A percentile compares a stretch with the other conserved stretches of the same genome.
Evolutionary conservation across 2,888 invertebrate genomes (phyloP).

Genomic region (Drosophila kanekoi): DNA sequence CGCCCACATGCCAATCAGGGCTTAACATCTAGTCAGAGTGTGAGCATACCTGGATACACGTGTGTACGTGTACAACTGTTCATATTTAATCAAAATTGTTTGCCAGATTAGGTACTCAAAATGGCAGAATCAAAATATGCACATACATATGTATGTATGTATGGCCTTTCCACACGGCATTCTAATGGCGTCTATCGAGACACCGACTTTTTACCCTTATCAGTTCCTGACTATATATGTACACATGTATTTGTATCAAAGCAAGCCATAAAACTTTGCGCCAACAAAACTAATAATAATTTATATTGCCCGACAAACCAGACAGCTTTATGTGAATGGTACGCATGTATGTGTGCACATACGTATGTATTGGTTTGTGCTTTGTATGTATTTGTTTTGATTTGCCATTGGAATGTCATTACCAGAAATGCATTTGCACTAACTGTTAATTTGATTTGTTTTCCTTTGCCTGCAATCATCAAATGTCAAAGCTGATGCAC

Average conservation of each 20-base stretch:
- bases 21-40: conserved; percentile 18
- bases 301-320: conserved; percentile 47
- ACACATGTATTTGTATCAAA: conserved; percentile 20
- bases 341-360: conserved; percentile 1
- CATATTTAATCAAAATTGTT: conserved; percentile 31
- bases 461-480: background rate
- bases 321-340: conserved; percentile 21
- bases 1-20: background rate
- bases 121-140: conserved; percentile 13
- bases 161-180: conserved; percentile 13
- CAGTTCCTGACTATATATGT: conserved; percentile 28
- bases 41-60: conserved; percentile 22
- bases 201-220: conserved; percentile 35
- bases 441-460: conserved; percentile 1
- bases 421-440: conserved; percentile 3
- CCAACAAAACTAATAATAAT: conserved; percentile 54
- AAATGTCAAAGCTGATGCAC: background rate
- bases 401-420: conserved; percentile 41
- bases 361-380: background rate
- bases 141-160: background rate
- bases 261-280: conserved; percentile 41
- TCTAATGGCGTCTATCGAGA: conserved; percentile 34
- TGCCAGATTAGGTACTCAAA: conserved; percentile 29
- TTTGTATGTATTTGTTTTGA: background rate
- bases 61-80: conserved; percentile 31